Conservation (phyloP, 2,113 vertebrate genomes). For the Ageneiosus marmoratus region DNA sequence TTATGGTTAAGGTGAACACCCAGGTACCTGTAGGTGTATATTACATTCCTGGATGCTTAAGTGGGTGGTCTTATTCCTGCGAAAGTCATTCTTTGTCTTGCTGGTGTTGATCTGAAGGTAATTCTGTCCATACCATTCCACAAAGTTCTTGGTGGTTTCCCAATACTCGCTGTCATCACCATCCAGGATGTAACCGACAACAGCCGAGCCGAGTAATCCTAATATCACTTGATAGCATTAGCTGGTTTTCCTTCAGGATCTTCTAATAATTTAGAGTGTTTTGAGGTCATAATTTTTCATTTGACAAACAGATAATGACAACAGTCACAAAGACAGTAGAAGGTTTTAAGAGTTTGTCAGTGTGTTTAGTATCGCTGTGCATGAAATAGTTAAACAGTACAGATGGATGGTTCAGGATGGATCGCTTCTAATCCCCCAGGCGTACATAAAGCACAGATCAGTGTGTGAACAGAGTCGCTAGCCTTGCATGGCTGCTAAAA, state of each 20-base stretch:
- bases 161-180: too few species aligned
- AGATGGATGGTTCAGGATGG: background rate
- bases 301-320: background rate
- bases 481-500: background rate
- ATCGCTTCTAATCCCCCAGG: background rate
- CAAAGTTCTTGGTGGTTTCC: too few species aligned
- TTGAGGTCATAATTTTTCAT: background rate
- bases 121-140: too few species aligned
- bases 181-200: too few species aligned
- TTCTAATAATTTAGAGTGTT: background rate
- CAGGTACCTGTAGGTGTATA: too few species aligned
- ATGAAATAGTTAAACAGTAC: background rate
- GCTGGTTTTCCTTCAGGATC: background rate
- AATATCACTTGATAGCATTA: background rate
- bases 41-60: too few species aligned
- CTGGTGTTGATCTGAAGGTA: too few species aligned
- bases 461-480: background rate
- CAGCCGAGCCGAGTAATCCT: too few species aligned
- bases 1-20: too few species aligned
- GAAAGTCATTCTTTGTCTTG: too few species aligned
- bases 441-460: background rate
- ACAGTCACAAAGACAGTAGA: background rate
- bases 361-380: background rate
- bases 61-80: too few species aligned
- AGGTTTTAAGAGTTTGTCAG: background rate